Percentiles rank a stretch among this genome's conserved stretches.
These are phyloP conservation scores for Zygothrica quintamaculata DNA, from an alignment of 2,888 invertebrate species.

Conservation along the genomic window DNA sequence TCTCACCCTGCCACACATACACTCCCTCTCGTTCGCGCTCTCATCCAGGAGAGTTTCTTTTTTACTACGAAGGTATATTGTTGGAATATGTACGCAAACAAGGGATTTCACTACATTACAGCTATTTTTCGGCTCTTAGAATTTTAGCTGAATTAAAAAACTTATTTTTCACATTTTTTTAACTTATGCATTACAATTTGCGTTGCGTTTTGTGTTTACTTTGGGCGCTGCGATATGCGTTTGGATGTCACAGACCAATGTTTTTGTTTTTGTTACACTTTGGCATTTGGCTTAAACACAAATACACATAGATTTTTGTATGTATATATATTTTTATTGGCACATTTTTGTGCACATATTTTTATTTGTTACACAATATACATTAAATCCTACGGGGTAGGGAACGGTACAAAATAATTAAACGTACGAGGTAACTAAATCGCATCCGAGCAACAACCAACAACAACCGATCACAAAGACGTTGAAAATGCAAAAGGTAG, in stretches of 20 bases:
- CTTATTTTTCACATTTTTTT: constrained; percentile 17
- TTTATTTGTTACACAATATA: constrained; percentile 66
- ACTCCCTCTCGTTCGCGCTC: constrained; percentile 15
- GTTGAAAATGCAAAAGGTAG: constrained; percentile 79
- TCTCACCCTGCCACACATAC: constrained; percentile 8
- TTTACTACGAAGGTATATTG: constrained; percentile 19
- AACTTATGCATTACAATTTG: constrained; percentile 26
- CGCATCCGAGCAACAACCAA: constrained; percentile 65
- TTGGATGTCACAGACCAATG: constrained; percentile 26
- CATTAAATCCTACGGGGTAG: constrained; percentile 28
- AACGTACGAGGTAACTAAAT: constrained; percentile 54
- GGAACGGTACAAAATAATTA: constrained; percentile 29
- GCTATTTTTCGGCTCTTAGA: constrained; percentile 13
- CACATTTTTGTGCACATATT: constrained; percentile 47
- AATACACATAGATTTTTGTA: constrained; percentile 12
- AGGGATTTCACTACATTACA: constrained; percentile 38
- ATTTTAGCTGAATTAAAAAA: constrained; percentile 6
- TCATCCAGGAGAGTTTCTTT: constrained; percentile 31
- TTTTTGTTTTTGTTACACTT: constrained; percentile 56
- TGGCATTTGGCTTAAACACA: constrained; percentile 48
- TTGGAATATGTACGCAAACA: constrained; percentile 35
- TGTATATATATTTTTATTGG: constrained; percentile 33
- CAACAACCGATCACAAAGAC: constrained; percentile 79
- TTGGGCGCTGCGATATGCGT: constrained; percentile 21
- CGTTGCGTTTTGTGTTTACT: constrained; percentile 12